phyloP scores from a whole-genome alignment of 2,113 vertebrate species.

The Euleptes europaea region DNA sequence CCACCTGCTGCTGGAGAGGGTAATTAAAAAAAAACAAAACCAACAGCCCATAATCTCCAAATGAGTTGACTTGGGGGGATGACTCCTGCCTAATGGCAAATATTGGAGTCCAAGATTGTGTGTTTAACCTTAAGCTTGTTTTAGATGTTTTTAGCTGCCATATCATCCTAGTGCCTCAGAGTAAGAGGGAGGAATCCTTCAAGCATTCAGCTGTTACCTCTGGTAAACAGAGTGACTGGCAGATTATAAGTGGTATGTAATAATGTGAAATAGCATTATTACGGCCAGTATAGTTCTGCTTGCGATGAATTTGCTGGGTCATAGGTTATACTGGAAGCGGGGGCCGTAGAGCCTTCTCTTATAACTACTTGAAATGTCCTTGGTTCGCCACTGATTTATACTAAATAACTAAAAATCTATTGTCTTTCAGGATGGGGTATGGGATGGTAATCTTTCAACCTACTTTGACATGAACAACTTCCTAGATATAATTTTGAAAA shows the following conservation, averaged over 20 bases:
- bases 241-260: not conserved
- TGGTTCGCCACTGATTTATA: not conserved
- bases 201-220: not conserved
- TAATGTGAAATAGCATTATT: not conserved
- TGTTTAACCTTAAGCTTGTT: not conserved
- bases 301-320: not conserved
- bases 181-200: not conserved
- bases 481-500: constrained; percentile 91
- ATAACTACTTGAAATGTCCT: not conserved
- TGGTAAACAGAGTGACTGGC: not conserved
- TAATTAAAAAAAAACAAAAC: not conserved
- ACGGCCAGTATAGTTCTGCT: not conserved
- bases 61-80: not conserved
- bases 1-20: not conserved
- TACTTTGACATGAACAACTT: constrained; percentile 97
- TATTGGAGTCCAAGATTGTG: not conserved
- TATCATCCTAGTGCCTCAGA: not conserved
- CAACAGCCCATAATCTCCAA: not conserved
- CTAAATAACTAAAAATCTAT: not conserved
- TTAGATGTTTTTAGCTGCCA: not conserved
- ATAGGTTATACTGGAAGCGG: too few relatives aligned
- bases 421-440: constrained; percentile 85
- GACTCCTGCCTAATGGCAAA: not conserved
- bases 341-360: too few relatives aligned
- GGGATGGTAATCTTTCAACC: constrained; percentile 91